Evolutionary conservation across 2,113 vertebrate species (phyloP), one percentile per base, ranked within the genome.

Genomic region (Phalacrocorax carbo): DNA sequence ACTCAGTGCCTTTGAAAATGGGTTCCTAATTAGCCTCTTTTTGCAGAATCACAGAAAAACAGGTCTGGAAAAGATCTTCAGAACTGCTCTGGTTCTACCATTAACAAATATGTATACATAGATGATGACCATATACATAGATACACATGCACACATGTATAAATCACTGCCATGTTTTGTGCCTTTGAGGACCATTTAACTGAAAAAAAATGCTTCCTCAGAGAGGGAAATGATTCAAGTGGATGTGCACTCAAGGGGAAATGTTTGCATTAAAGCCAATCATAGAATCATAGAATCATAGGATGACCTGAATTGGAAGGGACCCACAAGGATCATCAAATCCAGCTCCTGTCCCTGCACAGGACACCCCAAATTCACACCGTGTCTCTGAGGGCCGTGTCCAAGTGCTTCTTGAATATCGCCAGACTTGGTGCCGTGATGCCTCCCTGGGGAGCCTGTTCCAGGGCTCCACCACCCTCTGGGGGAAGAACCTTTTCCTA

Each of bases 101-200:
- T 42, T 36, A 57, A 5, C 38, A 44, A 60, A 25, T 52, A 34
- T 29, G 5, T 68, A 27, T 27, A 5, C 20, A 15, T 18, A 82
- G 51, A 13, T 0, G 0, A 19, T 71, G 54, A 20, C 52, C 1
- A 1, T 44, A 60, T 20, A 42, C 26, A 17, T 21, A 16, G 49
- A 55, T 46, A 40, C 9, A 38, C 30, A 16, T 1, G 3, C 46
- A 40, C 13, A 21, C 30, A 4, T 22, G 20, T 60, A 18, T 75
- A 79, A 68, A 78, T 75, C 32, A 27, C 17, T 51, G 42, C 52
- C 3, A 1, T 42, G 29, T 52, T 87, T 62, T 85, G 51, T 72
- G 78, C 30, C 55, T 87, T 49, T 90, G 44, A 73, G 58, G 66
- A 58, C 9, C 18, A 58, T 61, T 92, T 86, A 80, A 58, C 34